Percentiles rank a stretch among this genome's conserved stretches.
Evolutionary conservation across 2,113 vertebrate genomes (phyloP).

Genomic region (Ageneiosus marmoratus): DNA sequence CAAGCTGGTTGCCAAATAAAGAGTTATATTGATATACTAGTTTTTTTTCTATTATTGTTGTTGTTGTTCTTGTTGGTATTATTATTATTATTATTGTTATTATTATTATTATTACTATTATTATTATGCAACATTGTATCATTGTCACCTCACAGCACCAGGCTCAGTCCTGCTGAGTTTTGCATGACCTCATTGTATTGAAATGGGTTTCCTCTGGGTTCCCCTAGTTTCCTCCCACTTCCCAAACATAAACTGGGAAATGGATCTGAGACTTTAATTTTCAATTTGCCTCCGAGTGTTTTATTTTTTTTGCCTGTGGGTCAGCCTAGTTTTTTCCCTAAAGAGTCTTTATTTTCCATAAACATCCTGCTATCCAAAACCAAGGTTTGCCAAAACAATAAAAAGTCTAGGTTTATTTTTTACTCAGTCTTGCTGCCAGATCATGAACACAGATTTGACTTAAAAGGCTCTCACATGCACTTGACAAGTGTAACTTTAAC

Average conservation of each 20-base stretch:
- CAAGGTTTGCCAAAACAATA: too few species aligned
- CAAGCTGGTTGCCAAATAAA: constrained; percentile 82
- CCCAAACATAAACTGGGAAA: background rate
- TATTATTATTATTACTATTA: background rate
- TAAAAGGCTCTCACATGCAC: too few species aligned
- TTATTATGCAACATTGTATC: background rate
- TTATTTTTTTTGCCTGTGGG: too few species aligned
- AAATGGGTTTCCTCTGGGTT: background rate
- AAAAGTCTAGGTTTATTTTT: too few species aligned
- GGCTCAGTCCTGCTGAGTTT: background rate
- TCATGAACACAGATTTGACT: too few species aligned
- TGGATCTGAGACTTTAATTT: background rate
- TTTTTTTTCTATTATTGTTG: constrained; percentile 29
- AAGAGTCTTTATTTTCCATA: too few species aligned
- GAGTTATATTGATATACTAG: constrained; percentile 56
- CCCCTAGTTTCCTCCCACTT: background rate
- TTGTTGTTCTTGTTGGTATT: background rate
- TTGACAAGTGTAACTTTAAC: too few species aligned
- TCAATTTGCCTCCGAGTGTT: background rate
- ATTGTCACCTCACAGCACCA: background rate
- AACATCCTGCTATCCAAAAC: too few species aligned
- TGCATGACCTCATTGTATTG: background rate
- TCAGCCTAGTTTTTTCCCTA: too few species aligned
- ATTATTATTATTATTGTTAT: too few species aligned
- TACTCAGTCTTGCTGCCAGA: too few species aligned